These are phyloP conservation scores for Corythornis leucogaster DNA, from an alignment of 2,797 vertebrate species.

Conservation along the genomic window DNA sequence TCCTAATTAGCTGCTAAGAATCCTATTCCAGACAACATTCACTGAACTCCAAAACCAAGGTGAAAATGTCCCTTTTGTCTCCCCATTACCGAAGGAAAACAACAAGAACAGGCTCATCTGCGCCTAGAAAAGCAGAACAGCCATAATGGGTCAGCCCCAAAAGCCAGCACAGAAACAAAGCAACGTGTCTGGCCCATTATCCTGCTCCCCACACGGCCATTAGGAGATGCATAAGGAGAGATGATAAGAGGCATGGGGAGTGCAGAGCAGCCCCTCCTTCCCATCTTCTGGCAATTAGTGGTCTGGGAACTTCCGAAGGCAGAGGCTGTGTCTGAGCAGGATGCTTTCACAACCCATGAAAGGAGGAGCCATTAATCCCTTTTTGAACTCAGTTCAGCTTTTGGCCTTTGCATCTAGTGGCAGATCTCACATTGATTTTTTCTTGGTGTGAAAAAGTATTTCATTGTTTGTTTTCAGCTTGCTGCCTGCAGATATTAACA, in stretches of 20 bases:
- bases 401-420: neutral
- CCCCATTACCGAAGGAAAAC: neutral
- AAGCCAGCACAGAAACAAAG: neutral
- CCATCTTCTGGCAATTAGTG: conserved; percentile 58
- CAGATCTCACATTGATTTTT: neutral
- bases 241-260: conserved; percentile 19
- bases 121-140: conserved; percentile 21
- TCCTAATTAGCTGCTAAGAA: neutral
- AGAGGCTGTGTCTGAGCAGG: conserved; percentile 2
- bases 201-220: conserved; percentile 39
- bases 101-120: neutral
- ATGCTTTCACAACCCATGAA: conserved; percentile 46
- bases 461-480: conserved; percentile 1
- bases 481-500: neutral
- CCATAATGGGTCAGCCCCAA: neutral
- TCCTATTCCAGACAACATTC: neutral
- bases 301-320: conserved; percentile 42
- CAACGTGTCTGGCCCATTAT: conserved; percentile 42
- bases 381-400: conserved; percentile 38
- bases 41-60: neutral
- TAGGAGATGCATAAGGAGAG: conserved; percentile 45
- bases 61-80: conserved; percentile 18
- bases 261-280: conserved; percentile 36
- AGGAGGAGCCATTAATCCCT: conserved; percentile 31
- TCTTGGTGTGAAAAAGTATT: neutral